Percentiles rank a stretch among this genome's conserved stretches.
Evolutionary conservation across 2,888 invertebrate genomes (phyloP).

Genomic region (Autographa pulchrina): DNA sequence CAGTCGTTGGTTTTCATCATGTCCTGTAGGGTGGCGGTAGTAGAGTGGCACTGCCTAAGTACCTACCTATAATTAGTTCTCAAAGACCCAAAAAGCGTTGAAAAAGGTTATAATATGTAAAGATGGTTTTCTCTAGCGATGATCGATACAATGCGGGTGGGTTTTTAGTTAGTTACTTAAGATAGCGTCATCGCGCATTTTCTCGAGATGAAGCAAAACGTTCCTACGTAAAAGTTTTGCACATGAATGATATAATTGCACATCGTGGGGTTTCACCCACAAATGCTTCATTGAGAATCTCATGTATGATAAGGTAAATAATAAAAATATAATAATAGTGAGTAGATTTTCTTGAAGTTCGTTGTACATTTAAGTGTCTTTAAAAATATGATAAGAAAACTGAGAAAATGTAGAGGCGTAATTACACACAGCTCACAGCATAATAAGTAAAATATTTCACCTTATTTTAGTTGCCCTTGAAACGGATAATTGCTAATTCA

Average conservation of each 20-base stretch:
- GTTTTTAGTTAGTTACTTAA: constrained; percentile 38
- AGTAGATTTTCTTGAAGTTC: too few relatives aligned
- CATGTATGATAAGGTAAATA: neutral
- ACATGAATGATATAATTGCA: constrained; percentile 24
- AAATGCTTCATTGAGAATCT: constrained; percentile 10
- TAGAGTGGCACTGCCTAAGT: too few relatives aligned
- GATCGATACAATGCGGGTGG: constrained; percentile 22
- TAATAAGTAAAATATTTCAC: neutral
- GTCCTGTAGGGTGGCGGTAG: too few relatives aligned
- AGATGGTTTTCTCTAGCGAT: constrained; percentile 37
- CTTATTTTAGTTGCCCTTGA: neutral
- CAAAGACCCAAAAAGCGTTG: too few relatives aligned
- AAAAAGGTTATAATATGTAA: neutral
- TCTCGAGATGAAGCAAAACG: constrained; percentile 37
- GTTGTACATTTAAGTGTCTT: too few relatives aligned
- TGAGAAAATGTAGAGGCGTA: neutral
- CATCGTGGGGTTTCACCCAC: constrained; percentile 16
- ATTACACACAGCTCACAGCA: too few relatives aligned
- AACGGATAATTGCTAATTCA: neutral
- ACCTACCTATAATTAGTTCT: too few relatives aligned
- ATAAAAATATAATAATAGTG: neutral
- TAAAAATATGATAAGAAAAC: neutral
- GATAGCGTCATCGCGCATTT: constrained; percentile 31
- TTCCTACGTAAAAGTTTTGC: constrained; percentile 26
- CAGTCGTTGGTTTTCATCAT: too few relatives aligned